Conservation (phyloP, 2,113 vertebrate species). For the Zosterops borbonicus region DNA sequence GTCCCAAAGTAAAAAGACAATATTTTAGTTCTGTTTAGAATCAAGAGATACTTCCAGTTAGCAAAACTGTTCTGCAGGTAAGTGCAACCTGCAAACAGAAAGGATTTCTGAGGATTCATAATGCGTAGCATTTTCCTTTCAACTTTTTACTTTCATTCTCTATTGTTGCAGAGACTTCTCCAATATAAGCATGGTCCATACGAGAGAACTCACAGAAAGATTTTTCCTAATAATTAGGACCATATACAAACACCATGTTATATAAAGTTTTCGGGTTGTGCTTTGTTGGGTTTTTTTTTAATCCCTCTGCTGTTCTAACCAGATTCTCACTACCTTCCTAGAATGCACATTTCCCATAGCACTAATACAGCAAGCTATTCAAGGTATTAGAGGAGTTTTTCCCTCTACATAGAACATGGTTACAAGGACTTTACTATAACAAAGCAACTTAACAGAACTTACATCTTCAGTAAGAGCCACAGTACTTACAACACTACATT, state of each 20-base stretch:
- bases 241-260: neutral
- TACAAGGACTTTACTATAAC: neutral
- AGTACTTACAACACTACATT: neutral
- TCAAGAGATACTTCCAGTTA: neutral
- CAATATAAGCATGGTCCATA: neutral
- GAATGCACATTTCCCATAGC: neutral
- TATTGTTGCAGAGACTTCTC: neutral
- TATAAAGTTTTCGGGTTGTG: neutral
- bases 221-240: neutral
- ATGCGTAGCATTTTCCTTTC: neutral
- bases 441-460: constrained; percentile 17
- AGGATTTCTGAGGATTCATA: neutral
- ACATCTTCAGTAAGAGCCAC: neutral
- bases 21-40: neutral
- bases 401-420: neutral
- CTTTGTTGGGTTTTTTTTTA: neutral
- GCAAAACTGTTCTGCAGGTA: neutral
- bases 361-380: neutral
- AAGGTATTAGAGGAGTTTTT: neutral
- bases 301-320: neutral
- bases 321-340: neutral
- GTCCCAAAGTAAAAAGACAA: neutral
- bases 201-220: neutral
- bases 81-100: neutral
- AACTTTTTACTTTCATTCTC: neutral